Percentiles rank a stretch among this genome's conserved stretches.
Conservation (phyloP, 1,140 invertebrate species). For the Saccostrea cuccullata region DNA sequence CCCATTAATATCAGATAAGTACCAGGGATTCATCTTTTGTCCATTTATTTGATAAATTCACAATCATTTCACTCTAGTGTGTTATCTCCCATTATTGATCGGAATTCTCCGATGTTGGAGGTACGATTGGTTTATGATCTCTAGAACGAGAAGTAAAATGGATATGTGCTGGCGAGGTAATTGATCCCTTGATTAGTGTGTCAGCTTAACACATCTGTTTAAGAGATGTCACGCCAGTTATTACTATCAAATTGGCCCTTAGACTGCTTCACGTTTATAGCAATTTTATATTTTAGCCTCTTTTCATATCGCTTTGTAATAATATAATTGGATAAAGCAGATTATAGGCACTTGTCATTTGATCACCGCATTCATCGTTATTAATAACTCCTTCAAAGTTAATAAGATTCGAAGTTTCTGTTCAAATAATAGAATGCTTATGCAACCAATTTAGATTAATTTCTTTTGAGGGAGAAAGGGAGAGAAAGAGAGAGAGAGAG, state of each 20-base stretch:
- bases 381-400: too few relatives aligned
- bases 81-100: conserved; percentile 21
- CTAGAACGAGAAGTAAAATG: background rate
- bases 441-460: too few relatives aligned
- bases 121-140: conserved; percentile 23
- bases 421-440: too few relatives aligned
- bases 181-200: background rate
- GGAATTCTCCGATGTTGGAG: background rate
- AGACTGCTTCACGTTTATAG: background rate
- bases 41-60: conserved; percentile 21
- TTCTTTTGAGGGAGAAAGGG: too few relatives aligned
- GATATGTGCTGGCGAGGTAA: background rate
- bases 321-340: background rate
- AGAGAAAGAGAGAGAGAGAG: too few relatives aligned
- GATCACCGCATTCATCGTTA: background rate
- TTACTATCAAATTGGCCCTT: background rate
- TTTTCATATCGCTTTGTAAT: background rate
- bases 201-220: conserved; percentile 5
- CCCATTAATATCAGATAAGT: conserved; percentile 23
- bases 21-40: background rate
- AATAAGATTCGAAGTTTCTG: too few relatives aligned
- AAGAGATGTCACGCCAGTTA: background rate
- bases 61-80: background rate
- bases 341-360: background rate
- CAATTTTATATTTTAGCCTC: background rate